Evolutionary conservation across 2,888 invertebrate genomes (phyloP).

Genomic region (Gibbula magus): DNA sequence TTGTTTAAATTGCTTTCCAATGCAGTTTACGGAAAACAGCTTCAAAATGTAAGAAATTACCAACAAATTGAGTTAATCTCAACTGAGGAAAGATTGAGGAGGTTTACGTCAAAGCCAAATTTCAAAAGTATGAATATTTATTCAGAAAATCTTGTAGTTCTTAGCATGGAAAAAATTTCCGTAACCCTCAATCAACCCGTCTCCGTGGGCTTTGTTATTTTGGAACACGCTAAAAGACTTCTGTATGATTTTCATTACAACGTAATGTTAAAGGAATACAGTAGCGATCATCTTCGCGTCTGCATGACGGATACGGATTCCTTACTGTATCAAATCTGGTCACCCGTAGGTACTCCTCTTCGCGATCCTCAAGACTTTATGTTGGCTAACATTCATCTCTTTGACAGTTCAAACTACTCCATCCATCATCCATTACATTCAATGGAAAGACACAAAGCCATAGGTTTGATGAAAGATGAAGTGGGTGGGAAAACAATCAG

Average conservation of each 20-base stretch:
- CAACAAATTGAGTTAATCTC: background rate
- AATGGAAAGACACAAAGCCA: background rate
- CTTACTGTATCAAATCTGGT: background rate
- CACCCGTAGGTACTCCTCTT: constrained; percentile 8
- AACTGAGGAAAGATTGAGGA: background rate
- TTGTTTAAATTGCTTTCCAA: background rate
- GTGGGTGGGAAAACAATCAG: background rate
- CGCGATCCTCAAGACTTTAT: background rate
- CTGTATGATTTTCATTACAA: no score
- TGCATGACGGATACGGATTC: background rate
- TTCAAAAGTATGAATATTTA: background rate
- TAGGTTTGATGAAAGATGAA: background rate
- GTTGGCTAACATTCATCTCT: background rate
- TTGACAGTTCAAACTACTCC: background rate
- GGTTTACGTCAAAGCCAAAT: background rate
- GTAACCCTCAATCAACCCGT: background rate
- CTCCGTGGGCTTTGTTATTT: background rate
- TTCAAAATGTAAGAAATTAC: background rate
- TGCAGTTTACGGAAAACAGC: background rate
- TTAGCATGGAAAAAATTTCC: background rate
- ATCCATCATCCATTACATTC: background rate
- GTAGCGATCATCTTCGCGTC: background rate
- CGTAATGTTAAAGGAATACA: background rate
- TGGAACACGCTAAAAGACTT: background rate
- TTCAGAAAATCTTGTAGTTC: background rate